A percentile compares a stretch with the other conserved stretches of the same genome.
These are phyloP conservation scores for Gambusia yucatana DNA, from an alignment of 2,797 vertebrate species.

Conservation along the genomic window DNA sequence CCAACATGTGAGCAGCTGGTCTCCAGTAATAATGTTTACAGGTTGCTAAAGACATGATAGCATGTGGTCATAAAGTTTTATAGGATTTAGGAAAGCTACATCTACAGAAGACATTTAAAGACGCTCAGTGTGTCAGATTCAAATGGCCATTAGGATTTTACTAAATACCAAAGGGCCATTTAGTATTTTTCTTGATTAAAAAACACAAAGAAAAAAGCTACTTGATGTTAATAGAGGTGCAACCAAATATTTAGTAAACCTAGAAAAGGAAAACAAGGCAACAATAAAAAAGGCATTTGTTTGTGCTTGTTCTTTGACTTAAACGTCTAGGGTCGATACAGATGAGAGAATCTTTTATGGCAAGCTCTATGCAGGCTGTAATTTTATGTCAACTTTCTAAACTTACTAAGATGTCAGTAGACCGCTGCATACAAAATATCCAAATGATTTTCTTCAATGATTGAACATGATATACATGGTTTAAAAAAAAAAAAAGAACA, in stretches of 20 bases:
- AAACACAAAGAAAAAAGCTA: not conserved
- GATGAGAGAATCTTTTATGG: not conserved
- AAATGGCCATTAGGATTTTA: conserved; percentile 55
- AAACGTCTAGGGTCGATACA: not conserved
- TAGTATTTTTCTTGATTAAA: conserved; percentile 19
- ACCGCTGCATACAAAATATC: not conserved
- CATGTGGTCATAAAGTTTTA: conserved; percentile 34
- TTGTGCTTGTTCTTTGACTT: not conserved
- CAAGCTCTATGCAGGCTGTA: not conserved
- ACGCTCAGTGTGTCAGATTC: conserved; percentile 37
- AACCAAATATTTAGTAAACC: conserved; percentile 1
- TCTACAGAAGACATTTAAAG: conserved; percentile 52
- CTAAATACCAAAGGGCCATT: conserved; percentile 10
- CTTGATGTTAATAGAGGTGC: conserved; percentile 3
- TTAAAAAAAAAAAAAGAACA: not conserved
- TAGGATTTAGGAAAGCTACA: conserved; percentile 36
- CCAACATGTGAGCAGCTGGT: conserved; percentile 53
- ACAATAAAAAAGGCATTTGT: not conserved
- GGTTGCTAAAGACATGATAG: conserved; percentile 32
- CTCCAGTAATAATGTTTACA: conserved; percentile 21
- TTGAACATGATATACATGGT: not conserved
- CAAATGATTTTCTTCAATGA: not conserved
- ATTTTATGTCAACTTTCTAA: not conserved
- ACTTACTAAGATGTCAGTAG: not conserved
- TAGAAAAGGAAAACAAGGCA: not conserved